phyloP scores from a whole-genome alignment of 2,888 invertebrate genomes.

The Pammene aurita region DNA sequence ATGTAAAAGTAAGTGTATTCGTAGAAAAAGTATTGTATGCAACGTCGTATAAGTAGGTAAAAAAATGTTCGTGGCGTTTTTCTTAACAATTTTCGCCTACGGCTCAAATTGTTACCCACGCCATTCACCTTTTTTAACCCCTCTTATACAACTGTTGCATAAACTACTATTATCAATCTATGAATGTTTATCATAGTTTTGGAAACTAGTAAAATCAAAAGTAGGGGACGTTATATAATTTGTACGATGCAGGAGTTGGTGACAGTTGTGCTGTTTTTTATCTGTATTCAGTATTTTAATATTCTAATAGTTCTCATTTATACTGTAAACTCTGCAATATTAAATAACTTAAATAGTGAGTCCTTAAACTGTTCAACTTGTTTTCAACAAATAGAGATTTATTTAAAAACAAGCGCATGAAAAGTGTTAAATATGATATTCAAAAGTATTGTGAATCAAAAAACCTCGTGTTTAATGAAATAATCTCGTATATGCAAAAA shows the following conservation, averaged over 20 bases:
- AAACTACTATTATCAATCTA: not conserved
- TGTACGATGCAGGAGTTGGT: conserved; percentile 25
- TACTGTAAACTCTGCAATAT: not conserved
- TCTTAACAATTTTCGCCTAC: too few relatives aligned
- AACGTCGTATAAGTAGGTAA: too few relatives aligned
- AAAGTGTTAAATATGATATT: too few relatives aligned
- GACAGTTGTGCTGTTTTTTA: conserved; percentile 28
- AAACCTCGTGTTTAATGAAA: too few relatives aligned
- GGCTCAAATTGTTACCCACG: too few relatives aligned
- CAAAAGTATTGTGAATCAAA: too few relatives aligned
- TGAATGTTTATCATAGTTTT: not conserved
- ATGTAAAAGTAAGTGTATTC: too few relatives aligned
- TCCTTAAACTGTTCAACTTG: not conserved
- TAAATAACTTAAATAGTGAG: conserved; percentile 3
- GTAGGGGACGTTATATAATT: conserved; percentile 25
- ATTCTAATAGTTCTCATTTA: conserved; percentile 32
- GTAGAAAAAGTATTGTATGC: too few relatives aligned
- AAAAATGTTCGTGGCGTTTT: too few relatives aligned
- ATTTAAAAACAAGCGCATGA: not conserved
- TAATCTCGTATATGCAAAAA: too few relatives aligned
- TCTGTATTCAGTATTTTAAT: conserved; percentile 21
- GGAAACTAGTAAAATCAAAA: not conserved
- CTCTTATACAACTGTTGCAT: too few relatives aligned
- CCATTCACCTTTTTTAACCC: too few relatives aligned
- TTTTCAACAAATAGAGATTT: not conserved